These are phyloP conservation scores for Xenus cinereus DNA, from an alignment of 2,113 vertebrate genomes.

Conservation along the genomic window DNA sequence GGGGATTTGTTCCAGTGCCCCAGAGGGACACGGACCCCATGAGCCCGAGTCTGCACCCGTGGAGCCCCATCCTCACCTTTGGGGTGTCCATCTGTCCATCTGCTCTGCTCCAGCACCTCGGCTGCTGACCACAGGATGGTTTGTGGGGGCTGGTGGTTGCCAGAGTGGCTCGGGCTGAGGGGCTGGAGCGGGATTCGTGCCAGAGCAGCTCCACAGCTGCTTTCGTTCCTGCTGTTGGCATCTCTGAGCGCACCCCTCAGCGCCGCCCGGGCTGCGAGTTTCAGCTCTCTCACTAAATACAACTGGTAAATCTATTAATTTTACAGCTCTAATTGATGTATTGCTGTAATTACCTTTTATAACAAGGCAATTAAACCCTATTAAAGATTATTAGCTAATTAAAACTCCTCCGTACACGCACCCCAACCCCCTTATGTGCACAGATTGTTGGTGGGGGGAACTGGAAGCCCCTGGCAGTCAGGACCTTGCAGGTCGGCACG, in stretches of 20 bases:
- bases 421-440: background rate
- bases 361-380: slow-evolving; percentile 60
- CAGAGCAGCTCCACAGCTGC: rapidly evolving
- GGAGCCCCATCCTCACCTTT: background rate
- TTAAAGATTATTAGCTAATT: slow-evolving; percentile 65
- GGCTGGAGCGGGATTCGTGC: background rate
- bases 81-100: background rate
- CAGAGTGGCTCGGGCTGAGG: background rate
- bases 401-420: background rate
- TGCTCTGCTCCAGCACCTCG: background rate
- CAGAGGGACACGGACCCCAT: rapidly evolving
- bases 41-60: background rate
- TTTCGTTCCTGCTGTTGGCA: background rate
- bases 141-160: background rate
- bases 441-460: background rate
- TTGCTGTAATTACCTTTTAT: slow-evolving; percentile 57
- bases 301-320: slow-evolving; percentile 54
- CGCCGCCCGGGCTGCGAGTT: background rate
- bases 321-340: slow-evolving; percentile 61
- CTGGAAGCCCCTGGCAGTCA: background rate
- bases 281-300: background rate
- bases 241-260: background rate
- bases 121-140: background rate
- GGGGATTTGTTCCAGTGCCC: background rate
- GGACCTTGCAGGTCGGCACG: background rate